Evolutionary conservation across 2,888 invertebrate genomes (phyloP).

Genomic region (Nebria salina): DNA sequence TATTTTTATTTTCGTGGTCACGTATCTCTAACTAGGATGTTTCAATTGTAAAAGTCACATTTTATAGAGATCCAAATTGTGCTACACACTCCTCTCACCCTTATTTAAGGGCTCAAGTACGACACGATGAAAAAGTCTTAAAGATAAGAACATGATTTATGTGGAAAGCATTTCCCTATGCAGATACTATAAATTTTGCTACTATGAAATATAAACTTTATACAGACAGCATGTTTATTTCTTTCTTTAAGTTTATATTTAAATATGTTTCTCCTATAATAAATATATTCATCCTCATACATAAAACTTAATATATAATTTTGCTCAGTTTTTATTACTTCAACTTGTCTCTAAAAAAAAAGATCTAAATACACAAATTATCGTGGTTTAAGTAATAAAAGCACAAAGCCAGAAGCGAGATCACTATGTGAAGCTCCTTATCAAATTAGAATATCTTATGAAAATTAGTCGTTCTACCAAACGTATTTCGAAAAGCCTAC

Average conservation of each 20-base stretch:
- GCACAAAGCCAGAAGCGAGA: neutral
- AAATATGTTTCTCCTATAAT: neutral
- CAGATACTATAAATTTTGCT: neutral
- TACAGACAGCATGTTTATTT: neutral
- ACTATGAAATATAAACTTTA: neutral
- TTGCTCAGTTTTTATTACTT: too few species aligned
- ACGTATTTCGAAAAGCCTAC: neutral
- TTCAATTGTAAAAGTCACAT: neutral
- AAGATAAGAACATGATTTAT: constrained; percentile 1
- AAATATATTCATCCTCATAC: neutral
- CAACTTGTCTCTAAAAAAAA: too few species aligned
- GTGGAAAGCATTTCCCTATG: neutral
- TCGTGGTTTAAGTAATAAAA: too few species aligned
- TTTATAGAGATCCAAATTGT: neutral
- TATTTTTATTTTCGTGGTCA: too few species aligned
- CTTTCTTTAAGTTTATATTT: neutral
- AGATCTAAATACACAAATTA: too few species aligned
- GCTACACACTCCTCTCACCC: neutral
- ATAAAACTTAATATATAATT: too few species aligned
- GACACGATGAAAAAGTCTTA: neutral
- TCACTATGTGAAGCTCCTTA: neutral
- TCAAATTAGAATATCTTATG: neutral
- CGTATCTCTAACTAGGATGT: neutral
- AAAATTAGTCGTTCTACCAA: neutral
- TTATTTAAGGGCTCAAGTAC: neutral